These are phyloP conservation scores for Chymomyza procnemis DNA, from an alignment of 2,888 invertebrate species.

Conservation along the genomic window DNA sequence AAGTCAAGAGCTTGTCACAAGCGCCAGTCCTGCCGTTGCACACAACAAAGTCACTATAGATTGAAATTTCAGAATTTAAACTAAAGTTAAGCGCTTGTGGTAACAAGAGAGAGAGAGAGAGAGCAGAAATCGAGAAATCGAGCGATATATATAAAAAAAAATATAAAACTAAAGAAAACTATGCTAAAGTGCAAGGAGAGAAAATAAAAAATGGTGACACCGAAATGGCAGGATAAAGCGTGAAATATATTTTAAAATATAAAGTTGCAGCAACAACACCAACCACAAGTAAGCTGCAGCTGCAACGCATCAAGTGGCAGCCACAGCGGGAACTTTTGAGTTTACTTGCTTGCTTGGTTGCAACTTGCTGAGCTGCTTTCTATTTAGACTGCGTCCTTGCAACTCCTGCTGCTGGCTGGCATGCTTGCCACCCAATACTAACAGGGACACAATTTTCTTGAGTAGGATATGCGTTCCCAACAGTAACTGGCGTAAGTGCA, in stretches of 20 bases:
- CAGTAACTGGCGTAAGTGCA: not conserved
- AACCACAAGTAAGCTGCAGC: not conserved
- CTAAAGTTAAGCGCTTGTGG: not conserved
- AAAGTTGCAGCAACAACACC: not conserved
- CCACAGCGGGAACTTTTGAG: not conserved
- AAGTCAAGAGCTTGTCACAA: not conserved
- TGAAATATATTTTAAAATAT: not conserved
- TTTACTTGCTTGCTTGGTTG: not conserved
- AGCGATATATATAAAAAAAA: not conserved
- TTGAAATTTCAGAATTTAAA: not conserved
- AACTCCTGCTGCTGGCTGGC: no score
- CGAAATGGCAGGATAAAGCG: not conserved
- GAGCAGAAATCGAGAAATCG: not conserved
- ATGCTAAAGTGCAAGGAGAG: not conserved
- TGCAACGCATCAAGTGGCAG: not conserved
- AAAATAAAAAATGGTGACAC: not conserved
- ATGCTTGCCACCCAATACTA: constrained; percentile 34
- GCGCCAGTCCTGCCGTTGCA: not conserved
- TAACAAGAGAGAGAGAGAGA: not conserved
- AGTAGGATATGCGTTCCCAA: constrained; percentile 55
- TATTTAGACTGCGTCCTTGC: not conserved
- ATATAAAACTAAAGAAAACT: not conserved
- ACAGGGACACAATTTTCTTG: constrained; percentile 62
- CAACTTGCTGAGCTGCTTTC: no score
- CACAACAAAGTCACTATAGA: not conserved